Base-by-base conservation (phyloP, 1,140 invertebrate species). In the Pteromalus puparum region DNA sequence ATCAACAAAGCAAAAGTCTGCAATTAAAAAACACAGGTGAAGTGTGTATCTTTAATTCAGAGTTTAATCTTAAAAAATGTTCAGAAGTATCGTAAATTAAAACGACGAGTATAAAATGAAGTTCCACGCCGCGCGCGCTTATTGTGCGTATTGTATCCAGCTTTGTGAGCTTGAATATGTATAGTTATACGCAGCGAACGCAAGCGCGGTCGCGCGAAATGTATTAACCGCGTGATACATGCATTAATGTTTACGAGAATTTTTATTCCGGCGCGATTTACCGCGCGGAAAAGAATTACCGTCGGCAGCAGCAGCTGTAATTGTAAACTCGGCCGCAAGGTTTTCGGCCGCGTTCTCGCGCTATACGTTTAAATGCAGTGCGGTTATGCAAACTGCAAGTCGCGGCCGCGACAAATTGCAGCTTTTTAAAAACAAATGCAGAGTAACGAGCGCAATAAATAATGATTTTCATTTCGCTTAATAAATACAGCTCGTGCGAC, bases 221-320 rank as follows among this genome's bases (percentile, higher is more conserved):
- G 68, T 73, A 73, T 76, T 24, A 77, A 12, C 46, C 61, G 34
- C 28, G 53, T 48, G 61, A 68, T 67, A 26, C 61, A 21, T 48
- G 74, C 53, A 38, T 78, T 79, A 78, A 79, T 83, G 65, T 73
- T 72, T 72, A 30, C 42, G 75, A 73, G 42, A 7, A 79, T 79
- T 78, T 72, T 78, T 46, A 42, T 72, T 76, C n/a, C 21, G 28
- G 1, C 5, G 61, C 34, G 65, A 72, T 83, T 78, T 72, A 83
- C 73, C 76, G 24, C 75, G 38, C 24, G 61, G 38, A 78, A 83
- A 83, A 78, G 75, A 83, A 73, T 72, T 68, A 83, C 24, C 72
- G 53, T 65, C 46, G 21, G 15, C 53, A 30, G 34, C 28, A 81
- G 67, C 72, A 75, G 68, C 28, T 67, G 73, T 83, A 83, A 68